phyloP scores from a whole-genome alignment of 2,113 vertebrate genomes.

The Acrocephalus arundinaceus region DNA sequence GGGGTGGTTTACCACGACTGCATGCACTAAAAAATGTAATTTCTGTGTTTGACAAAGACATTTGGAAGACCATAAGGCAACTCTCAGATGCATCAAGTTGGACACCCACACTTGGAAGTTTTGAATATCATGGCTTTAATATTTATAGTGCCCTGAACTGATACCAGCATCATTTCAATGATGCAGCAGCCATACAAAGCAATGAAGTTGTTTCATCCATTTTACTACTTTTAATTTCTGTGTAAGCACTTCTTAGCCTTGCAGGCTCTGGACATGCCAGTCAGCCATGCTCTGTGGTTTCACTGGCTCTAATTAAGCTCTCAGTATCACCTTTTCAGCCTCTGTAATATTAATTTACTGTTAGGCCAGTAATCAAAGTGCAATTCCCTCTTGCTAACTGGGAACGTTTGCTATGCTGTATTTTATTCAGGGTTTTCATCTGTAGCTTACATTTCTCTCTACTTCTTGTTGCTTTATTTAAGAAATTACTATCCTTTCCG shows the following conservation, averaged over 20 bases:
- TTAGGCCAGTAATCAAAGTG: background rate
- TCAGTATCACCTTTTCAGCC: background rate
- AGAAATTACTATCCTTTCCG: slow-evolving; percentile 34
- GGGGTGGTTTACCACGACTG: background rate
- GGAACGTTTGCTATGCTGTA: background rate
- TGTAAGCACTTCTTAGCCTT: background rate
- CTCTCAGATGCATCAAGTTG: background rate
- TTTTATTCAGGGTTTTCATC: background rate
- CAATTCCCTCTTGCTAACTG: background rate
- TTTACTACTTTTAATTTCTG: background rate
- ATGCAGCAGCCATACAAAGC: background rate
- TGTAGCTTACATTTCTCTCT: slow-evolving; percentile 24
- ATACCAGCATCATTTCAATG: background rate
- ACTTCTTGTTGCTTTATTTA: slow-evolving; percentile 47
- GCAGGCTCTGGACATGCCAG: background rate
- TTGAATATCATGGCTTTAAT: background rate
- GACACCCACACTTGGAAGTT: background rate
- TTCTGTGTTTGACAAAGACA: background rate
- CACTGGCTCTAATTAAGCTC: background rate
- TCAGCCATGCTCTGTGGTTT: background rate
- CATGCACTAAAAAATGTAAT: background rate
- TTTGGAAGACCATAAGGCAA: background rate
- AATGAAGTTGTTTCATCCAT: background rate
- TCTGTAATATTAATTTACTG: background rate
- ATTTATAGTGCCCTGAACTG: background rate